Conservation (phyloP, 2,888 invertebrate species). For the Nomada goodeniana region DNA sequence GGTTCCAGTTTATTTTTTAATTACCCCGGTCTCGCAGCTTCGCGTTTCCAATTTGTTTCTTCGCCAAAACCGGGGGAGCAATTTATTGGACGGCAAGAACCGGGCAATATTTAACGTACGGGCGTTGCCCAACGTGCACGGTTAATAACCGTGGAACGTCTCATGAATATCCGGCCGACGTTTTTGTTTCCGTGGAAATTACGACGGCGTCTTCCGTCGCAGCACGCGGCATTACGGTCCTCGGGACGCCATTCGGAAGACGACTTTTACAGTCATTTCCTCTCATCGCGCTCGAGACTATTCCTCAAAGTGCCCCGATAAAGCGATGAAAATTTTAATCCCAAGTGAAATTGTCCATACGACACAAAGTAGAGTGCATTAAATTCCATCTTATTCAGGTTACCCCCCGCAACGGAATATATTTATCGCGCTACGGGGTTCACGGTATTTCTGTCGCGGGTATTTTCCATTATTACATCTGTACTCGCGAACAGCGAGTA, state of each 20-base stretch:
- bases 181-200: slow-evolving; percentile 70
- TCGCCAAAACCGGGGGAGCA: neutral
- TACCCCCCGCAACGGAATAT: slow-evolving; percentile 22
- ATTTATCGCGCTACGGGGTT: slow-evolving; percentile 30
- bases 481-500: slow-evolving; percentile 11
- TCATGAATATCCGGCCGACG: slow-evolving; percentile 66
- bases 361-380: neutral
- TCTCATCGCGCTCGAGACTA: neutral
- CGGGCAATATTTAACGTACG: slow-evolving; percentile 20
- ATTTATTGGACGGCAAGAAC: slow-evolving; percentile 25
- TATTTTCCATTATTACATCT: slow-evolving; percentile 51
- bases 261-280: no score
- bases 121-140: slow-evolving; percentile 49
- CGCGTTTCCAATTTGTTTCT: neutral
- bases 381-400: neutral
- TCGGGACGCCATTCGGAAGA: neutral
- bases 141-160: slow-evolving; percentile 69
- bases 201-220: slow-evolving; percentile 49
- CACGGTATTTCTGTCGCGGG: slow-evolving; percentile 42
- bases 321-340: no score
- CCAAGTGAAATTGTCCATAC: no score
- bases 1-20: no score
- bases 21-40: neutral
- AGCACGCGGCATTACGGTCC: slow-evolving; percentile 40
- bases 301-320: neutral